Evolutionary conservation across 2,888 invertebrate genomes (phyloP).

Genomic region (Drosophila testacea): DNA sequence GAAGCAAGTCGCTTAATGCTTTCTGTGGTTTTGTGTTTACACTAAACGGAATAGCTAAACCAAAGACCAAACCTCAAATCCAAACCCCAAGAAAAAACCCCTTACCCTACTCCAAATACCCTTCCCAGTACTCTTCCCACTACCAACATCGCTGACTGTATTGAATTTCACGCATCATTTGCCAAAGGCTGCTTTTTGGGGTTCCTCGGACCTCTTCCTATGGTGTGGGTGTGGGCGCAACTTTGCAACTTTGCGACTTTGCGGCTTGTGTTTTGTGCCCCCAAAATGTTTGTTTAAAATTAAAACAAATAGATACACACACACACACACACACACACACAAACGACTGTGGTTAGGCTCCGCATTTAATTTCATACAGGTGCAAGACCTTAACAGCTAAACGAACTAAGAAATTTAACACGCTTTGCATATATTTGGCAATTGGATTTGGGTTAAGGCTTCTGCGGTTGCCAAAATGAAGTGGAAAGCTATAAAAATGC

Average conservation of each 20-base stretch:
- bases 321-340: constrained; percentile 25
- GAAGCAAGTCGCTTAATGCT: constrained; percentile 51
- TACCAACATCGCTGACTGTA: constrained; percentile 41
- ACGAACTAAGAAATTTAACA: constrained; percentile 32
- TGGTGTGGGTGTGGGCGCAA: constrained; percentile 37
- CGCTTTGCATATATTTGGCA: constrained; percentile 53
- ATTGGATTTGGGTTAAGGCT: constrained; percentile 42
- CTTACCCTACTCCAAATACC: background rate
- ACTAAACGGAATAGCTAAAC: constrained; percentile 56
- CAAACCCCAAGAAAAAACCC: too few relatives aligned
- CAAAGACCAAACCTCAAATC: constrained; percentile 15
- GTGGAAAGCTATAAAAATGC: constrained; percentile 32
- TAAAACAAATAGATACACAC: constrained; percentile 68
- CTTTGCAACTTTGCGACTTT: constrained; percentile 72
- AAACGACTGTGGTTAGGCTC: background rate
- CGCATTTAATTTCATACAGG: constrained; percentile 60
- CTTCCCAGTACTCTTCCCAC: background rate
- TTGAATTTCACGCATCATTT: constrained; percentile 80
- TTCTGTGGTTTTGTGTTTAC: constrained; percentile 72
- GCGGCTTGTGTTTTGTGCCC: constrained; percentile 43
- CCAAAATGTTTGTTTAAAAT: constrained; percentile 55
- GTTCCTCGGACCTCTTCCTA: constrained; percentile 20
- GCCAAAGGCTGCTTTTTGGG: constrained; percentile 60
- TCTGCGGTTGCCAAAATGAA: constrained; percentile 53
- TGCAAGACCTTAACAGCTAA: constrained; percentile 24